A percentile compares a stretch with the other conserved stretches of the same genome.
Evolutionary conservation across 2,113 vertebrate species (phyloP).

Genomic region (Heteronetta atricapilla): DNA sequence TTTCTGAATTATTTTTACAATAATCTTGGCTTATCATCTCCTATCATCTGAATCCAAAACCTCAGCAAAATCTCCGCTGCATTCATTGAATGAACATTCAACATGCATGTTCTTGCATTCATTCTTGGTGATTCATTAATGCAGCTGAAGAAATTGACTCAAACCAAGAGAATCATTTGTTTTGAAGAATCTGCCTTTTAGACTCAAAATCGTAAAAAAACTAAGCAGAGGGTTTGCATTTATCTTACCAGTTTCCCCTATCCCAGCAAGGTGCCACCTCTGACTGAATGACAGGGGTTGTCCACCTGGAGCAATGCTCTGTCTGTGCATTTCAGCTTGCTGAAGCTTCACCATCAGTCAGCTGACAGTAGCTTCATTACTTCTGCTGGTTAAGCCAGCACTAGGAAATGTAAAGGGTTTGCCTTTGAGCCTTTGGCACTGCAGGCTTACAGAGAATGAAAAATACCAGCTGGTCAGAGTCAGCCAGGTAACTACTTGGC

Average conservation of each 20-base stretch:
- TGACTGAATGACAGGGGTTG: background rate
- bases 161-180: background rate
- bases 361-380: background rate
- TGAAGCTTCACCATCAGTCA: background rate
- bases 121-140: background rate
- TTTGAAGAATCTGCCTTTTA: background rate
- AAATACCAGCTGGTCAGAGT: rapidly evolving
- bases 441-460: background rate
- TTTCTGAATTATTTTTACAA: background rate
- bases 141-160: background rate
- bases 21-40: background rate
- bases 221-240: background rate
- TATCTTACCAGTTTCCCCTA: background rate
- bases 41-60: background rate
- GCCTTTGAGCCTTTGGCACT: background rate
- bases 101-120: background rate
- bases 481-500: background rate
- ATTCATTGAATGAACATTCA: background rate
- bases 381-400: background rate
- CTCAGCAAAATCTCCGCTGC: background rate
- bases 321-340: background rate
- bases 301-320: background rate
- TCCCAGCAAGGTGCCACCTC: background rate
- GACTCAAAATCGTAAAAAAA: background rate
- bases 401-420: background rate